Evolutionary conservation across 2,113 vertebrate species (phyloP).

Genomic region (Etia nguti): DNA sequence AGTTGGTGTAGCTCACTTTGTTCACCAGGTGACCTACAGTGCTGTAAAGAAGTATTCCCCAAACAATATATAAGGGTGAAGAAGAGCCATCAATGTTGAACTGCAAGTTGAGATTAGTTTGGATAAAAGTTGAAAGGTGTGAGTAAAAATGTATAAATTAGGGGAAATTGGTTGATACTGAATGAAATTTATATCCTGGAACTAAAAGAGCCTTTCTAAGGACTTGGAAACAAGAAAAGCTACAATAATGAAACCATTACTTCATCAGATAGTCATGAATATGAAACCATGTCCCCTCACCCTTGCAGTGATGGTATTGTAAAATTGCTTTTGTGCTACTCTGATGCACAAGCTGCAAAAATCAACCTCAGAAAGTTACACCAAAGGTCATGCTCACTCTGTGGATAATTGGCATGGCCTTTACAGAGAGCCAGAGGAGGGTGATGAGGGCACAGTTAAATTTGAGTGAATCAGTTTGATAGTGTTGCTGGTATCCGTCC

Average conservation of each 20-base stretch:
- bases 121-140: not conserved
- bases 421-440: slow-evolving; percentile 8
- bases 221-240: not conserved
- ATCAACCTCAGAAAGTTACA: not conserved
- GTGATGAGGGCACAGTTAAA: not conserved
- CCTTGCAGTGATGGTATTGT: not conserved
- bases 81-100: fast-evolving
- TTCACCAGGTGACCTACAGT: not conserved
- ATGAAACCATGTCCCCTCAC: not conserved
- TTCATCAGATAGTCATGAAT: not conserved
- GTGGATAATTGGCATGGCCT: slow-evolving; percentile 40
- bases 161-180: not conserved
- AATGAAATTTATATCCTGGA: not conserved
- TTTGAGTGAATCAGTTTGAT: not conserved
- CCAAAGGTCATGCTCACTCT: slow-evolving; percentile 33
- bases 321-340: not conserved
- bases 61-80: not conserved
- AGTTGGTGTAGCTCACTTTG: not conserved
- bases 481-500: not conserved
- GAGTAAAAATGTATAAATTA: not conserved
- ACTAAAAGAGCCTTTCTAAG: not conserved
- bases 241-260: not conserved
- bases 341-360: not conserved
- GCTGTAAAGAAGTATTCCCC: not conserved
- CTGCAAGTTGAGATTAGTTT: not conserved